Base-by-base conservation (phyloP, 2,797 vertebrate genomes). In the Takifugu rubripes region DNA sequence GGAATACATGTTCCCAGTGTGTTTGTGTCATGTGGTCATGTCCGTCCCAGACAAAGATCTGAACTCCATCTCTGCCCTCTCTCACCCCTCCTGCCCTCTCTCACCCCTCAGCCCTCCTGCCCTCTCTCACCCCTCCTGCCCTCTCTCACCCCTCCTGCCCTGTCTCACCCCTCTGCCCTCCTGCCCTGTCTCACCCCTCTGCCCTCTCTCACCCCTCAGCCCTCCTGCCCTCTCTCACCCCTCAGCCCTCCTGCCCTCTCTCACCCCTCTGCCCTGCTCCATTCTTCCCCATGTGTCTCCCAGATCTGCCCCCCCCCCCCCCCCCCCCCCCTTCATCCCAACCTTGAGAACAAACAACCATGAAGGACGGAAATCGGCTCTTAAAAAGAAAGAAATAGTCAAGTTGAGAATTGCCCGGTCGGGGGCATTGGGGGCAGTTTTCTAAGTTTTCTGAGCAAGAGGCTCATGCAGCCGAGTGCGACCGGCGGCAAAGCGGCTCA, bases 401-500 rank as follows among this genome's bases (percentile, higher is more conserved):
- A 29, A 29, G 5, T 17, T 53, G 78, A 53, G 85, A 81, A 84
- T 67, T 77, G 78, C 81, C 78, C 79, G 73, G 56, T 54, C 43
- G 26, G 59, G 80, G 74, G 84, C 70, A 78, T 74, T 54, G 5
- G 67, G 21, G 80, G 76, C 48, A 52, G 75, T 76, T 87, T 87
- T 88, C 84, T 83, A 79, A 78, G 84, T 83, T 88, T 76, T 64
- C 33, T 16, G 65, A 83, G 72, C 72, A 73, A 71, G 70, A 84
- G 73, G 74, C 79, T 67, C 14, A 59, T 58, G 71, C 77, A 82
- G 73, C 69, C 81, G 80, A 72, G 84, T 61, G 64, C 77, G 77
- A 87, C 78, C 68, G 79, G 68, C 72, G 75, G 75, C 79, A 78
- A 73, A 72, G 84, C 81, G 66, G 78, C 78, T 77, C 84, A 86